phyloP scores from a whole-genome alignment of 2,797 vertebrate genomes.

The Coregonus suidteri region DNA sequence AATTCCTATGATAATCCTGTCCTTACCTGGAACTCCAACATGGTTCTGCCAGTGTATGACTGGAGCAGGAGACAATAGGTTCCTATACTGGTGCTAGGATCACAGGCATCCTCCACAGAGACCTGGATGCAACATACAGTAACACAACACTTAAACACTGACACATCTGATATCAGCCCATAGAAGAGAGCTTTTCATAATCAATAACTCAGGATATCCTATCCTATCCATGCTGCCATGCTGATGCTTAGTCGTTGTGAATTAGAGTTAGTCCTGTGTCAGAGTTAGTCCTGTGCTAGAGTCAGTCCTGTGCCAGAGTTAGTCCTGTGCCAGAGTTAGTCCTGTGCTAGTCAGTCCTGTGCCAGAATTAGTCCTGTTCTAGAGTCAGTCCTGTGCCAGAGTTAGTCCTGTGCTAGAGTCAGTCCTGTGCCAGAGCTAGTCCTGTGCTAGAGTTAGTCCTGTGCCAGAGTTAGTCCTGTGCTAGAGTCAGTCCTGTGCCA shows the following conservation, averaged over 20 bases:
- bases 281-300: too few relatives aligned
- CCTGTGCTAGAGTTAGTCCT: neutral
- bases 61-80: conserved; percentile 86
- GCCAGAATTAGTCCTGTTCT: too few relatives aligned
- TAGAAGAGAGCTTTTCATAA: neutral
- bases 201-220: neutral
- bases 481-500: neutral
- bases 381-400: too few relatives aligned
- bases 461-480: neutral
- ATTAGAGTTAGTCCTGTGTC: neutral
- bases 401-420: too few relatives aligned
- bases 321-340: neutral
- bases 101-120: conserved; percentile 78
- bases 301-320: neutral
- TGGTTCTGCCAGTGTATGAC: conserved; percentile 84
- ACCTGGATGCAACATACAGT: conserved; percentile 71
- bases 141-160: conserved; percentile 1
- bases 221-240: neutral
- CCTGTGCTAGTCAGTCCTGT: neutral
- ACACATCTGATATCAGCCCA: neutral
- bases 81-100: conserved; percentile 87
- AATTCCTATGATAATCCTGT: neutral
- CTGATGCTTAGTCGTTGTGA: too few relatives aligned
- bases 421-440: too few relatives aligned
- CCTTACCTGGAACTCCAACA: conserved; percentile 90